Base-by-base conservation (phyloP, 2,797 vertebrate species). In the Enteromius mattozi region DNA sequence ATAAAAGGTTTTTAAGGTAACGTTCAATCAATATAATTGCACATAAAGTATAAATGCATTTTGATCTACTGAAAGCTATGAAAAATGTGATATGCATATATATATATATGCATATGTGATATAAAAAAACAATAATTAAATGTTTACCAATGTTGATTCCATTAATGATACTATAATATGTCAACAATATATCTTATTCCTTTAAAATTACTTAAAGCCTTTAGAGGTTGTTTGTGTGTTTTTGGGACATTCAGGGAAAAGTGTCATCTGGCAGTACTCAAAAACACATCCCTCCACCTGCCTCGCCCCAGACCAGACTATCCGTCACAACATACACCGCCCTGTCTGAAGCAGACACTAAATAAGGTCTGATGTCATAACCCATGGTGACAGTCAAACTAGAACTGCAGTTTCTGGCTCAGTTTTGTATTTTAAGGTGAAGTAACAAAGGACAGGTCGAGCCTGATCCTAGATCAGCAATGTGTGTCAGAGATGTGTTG, bases 271-370 rank as follows among this genome's bases (percentile, higher is more conserved):
- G 72, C 37, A 40, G 49, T 82, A 59, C 86, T 82, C 84, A 82
- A 86, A 83, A 86, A 82, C 80, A 80, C 17, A 76, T 63, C 72
- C 66, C 47, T 84, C 81, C 79, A 76, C 72, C 59, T 51, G 59
- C 54, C 63, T 76, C 82, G 45, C 30, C 81, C 83, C 84, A 79
- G 35, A 82, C 83, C 65, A 86, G 30, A 61, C 66, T 33, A 45
- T 76, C 66, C 74, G 82, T 86, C 82, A 86, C 82, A 86, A 76
- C 77, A 86, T 27, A 77, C 72, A 68, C 33, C 33, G 17, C 61
- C 61, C 56, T 75, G 66, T 84, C 78, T 87, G 81, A 76, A 74
- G 19, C 54, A 63, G 0, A 74, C 14, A 80, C 40, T 47, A 45
- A 81, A 66, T 56, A 59, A 42, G 4, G 45, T 47, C 76, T 83